A percentile compares a stretch with the other conserved stretches of the same genome.
Evolutionary conservation across 2,888 invertebrate species (phyloP).

Genomic region (Microchrysa polita): DNA sequence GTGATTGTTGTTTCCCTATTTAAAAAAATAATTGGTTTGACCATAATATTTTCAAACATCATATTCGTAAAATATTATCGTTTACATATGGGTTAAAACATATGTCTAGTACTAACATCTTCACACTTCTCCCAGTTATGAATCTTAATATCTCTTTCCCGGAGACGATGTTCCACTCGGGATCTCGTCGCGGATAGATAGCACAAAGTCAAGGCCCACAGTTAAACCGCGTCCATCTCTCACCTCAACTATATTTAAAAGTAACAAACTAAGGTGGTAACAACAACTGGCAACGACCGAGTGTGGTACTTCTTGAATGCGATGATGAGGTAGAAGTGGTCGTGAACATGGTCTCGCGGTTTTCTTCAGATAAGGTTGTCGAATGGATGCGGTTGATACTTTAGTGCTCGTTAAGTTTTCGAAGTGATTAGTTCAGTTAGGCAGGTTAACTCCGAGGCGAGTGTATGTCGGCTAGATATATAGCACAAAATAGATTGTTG

Average conservation of each 20-base stretch:
- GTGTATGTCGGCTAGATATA: background rate
- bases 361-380: conserved; percentile 42
- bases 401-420: conserved; percentile 42
- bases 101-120: background rate
- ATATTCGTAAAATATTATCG: background rate
- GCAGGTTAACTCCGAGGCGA: conserved; percentile 12
- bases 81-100: conserved; percentile 23
- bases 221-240: conserved; percentile 19
- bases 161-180: conserved; percentile 24
- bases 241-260: conserved; percentile 20
- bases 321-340: conserved; percentile 32
- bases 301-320: conserved; percentile 29
- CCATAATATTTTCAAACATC: no score
- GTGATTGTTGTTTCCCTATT: no score
- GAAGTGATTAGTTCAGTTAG: conserved; percentile 44
- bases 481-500: background rate
- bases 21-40: no score
- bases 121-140: background rate
- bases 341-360: conserved; percentile 22
- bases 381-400: conserved; percentile 36
- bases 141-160: background rate
- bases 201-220: background rate
- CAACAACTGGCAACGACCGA: conserved; percentile 28
- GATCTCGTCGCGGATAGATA: background rate
- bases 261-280: conserved; percentile 24